Evolutionary conservation across 1,140 invertebrate species (phyloP).

Genomic region (Leguminivora glycinivorella): DNA sequence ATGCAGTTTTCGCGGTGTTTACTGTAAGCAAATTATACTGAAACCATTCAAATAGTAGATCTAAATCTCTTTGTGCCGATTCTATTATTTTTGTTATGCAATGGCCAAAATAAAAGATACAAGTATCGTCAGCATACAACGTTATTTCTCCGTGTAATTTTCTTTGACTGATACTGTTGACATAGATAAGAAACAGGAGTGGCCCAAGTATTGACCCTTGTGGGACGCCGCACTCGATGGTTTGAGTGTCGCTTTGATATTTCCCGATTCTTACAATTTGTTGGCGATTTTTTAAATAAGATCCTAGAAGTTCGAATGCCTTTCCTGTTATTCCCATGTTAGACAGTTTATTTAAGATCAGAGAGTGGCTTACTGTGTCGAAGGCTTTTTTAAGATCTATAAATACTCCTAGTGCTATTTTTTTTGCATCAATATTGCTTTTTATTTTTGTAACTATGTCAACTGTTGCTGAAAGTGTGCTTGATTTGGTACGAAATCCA

Average conservation of each 20-base stretch:
- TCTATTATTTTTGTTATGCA: neutral
- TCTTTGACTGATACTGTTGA: neutral
- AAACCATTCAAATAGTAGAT: too few species aligned
- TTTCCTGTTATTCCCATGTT: conserved; percentile 29
- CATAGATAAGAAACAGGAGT: neutral
- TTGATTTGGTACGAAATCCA: too few species aligned
- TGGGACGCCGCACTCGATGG: neutral
- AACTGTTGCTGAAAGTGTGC: conserved; percentile 25
- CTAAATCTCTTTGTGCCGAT: too few species aligned
- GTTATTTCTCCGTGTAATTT: neutral
- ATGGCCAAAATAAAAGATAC: neutral
- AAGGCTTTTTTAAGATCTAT: conserved; percentile 35
- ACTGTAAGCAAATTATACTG: too few species aligned
- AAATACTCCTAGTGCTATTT: conserved; percentile 26
- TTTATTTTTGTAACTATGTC: conserved; percentile 29
- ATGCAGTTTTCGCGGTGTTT: too few species aligned
- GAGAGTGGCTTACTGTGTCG: conserved; percentile 29
- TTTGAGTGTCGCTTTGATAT: conserved; percentile 17
- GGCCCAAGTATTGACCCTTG: neutral
- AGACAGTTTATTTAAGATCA: conserved; percentile 22
- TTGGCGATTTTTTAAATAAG: conserved; percentile 23
- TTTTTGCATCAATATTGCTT: conserved; percentile 17
- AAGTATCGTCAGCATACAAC: neutral
- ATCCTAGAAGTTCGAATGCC: conserved; percentile 19
- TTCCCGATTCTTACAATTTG: too few species aligned